Base-by-base conservation (phyloP, 1,140 invertebrate genomes). In the Tyrophagus putrescentiae region DNA sequence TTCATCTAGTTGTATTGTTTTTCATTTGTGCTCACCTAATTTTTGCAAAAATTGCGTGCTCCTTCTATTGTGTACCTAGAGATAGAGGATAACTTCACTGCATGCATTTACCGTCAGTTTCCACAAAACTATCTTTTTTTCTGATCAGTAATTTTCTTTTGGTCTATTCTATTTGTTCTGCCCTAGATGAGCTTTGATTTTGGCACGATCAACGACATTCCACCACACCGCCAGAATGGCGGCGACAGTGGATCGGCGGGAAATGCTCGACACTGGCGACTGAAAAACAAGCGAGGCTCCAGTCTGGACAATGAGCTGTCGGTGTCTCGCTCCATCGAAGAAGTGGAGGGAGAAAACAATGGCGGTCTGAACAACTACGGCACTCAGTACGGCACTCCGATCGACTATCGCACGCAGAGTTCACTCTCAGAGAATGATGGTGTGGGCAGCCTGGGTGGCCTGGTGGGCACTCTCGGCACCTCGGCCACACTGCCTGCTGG, bases 371-470 rank as follows among this genome's bases (percentile, higher is more conserved):
- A n/a, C n/a, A n/a, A n/a, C n/a, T n/a, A n/a, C n/a, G n/a, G n/a
- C n/a, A n/a, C n/a, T 39, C 45, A 48, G 31, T 48, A 9, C 31
- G 45, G 45, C 18, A 18, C 7, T n/a, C n/a, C n/a, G 7, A 48
- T 48, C 7, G 18, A 48, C 18, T 48, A 7, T 21, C 45, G 45
- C 18, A 18, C 45, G 13, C 7, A 6, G 7, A 48, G 45, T 18
- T 48, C 45, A 48, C 7, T 48, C 21, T 48, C 45, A 29, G 45
- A 48, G 45, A 48, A 48, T 48, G 18, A 21, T 48, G 45, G 45
- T 29, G 7, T 48, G 31, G 18, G 45, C 31, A 39, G 13, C n/a
- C n/a, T n/a, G 36, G 21, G 13, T 39, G 36, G 36, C 21, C 13
- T 21, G 36, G 21, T 39, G 13, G 45, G 45, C 45, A 21, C 13